phyloP scores from a whole-genome alignment of 2,113 vertebrate genomes.

The Raja brachyura region DNA sequence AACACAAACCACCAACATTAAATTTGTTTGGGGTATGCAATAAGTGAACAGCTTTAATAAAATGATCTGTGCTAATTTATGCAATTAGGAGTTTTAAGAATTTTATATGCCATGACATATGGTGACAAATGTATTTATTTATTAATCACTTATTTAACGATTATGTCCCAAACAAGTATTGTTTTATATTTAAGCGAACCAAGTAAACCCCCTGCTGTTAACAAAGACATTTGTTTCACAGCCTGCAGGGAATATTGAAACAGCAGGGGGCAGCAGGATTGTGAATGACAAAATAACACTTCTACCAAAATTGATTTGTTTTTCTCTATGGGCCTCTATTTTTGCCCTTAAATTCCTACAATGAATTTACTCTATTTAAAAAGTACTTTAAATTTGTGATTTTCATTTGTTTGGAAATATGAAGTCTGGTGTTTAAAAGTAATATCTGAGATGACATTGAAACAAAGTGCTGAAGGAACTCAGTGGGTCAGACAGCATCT shows the following conservation, averaged over 20 bases:
- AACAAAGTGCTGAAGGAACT: no score
- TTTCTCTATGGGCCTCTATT: not conserved
- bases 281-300: not conserved
- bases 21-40: not conserved
- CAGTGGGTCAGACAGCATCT: no score
- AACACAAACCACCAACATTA: not conserved
- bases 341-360: not conserved
- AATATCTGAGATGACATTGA: not conserved
- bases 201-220: not conserved
- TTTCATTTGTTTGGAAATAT: not conserved
- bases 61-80: not conserved
- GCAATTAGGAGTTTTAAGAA: not conserved
- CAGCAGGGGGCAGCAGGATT: constrained; percentile 37
- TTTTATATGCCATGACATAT: not conserved
- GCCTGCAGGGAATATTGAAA: not conserved
- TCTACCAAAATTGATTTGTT: not conserved
- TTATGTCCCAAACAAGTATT: constrained; percentile 3
- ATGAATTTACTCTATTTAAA: not conserved
- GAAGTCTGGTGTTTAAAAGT: not conserved
- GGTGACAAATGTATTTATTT: not conserved
- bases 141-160: not conserved
- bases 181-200: not conserved
- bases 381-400: not conserved
- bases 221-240: constrained; percentile 2
- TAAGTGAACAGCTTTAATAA: not conserved